These are phyloP conservation scores for Tretioscincus oriximinensis DNA, from an alignment of 2,113 vertebrate genomes.

Conservation along the genomic window DNA sequence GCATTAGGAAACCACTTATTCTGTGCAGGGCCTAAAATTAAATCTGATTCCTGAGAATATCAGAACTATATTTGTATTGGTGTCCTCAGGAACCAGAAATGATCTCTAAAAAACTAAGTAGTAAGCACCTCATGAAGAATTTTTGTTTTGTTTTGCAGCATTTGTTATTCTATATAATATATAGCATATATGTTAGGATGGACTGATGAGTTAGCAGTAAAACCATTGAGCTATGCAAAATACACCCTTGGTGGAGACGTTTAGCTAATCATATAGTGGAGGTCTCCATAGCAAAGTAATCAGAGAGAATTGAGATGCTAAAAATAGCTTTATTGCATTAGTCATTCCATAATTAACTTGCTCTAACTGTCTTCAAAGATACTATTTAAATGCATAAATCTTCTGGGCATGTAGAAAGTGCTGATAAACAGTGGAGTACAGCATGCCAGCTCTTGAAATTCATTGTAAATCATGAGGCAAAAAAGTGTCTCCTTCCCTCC, in stretches of 20 bases:
- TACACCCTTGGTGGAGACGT: slow-evolving; percentile 44
- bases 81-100: neutral
- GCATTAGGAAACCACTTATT: neutral
- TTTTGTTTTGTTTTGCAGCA: neutral
- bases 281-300: slow-evolving; percentile 63
- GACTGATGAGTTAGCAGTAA: slow-evolving; percentile 34
- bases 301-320: slow-evolving; percentile 57
- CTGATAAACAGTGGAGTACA: slow-evolving; percentile 42
- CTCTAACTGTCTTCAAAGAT: slow-evolving; percentile 66
- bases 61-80: neutral
- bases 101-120: neutral
- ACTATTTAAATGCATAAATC: slow-evolving; percentile 59
- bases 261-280: slow-evolving; percentile 53
- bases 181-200: neutral
- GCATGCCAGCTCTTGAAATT: slow-evolving; percentile 58
- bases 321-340: slow-evolving; percentile 65
- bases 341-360: slow-evolving; percentile 66
- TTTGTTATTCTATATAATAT: neutral
- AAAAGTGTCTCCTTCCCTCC: neutral
- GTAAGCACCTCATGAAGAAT: neutral
- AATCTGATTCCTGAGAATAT: neutral
- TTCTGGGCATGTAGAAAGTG: slow-evolving; percentile 47
- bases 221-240: slow-evolving; percentile 32
- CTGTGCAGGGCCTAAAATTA: too few relatives aligned
- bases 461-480: slow-evolving; percentile 46